Conservation (phyloP, 2,113 vertebrate species). For the Halcyon malimbica region DNA sequence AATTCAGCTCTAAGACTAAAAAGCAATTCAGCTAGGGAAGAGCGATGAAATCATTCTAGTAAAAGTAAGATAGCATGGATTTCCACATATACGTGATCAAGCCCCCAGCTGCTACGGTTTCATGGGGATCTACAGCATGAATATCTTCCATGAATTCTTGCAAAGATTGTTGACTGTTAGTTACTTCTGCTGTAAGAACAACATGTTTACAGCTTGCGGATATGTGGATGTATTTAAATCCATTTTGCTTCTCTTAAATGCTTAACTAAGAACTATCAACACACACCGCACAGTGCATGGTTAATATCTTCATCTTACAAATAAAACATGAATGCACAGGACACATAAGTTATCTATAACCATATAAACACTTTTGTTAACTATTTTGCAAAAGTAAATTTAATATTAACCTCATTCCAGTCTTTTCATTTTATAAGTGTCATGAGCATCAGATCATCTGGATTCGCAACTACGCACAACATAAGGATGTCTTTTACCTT, state of each 20-base stretch:
- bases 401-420: background rate
- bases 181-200: background rate
- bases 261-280: background rate
- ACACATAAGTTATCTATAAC: background rate
- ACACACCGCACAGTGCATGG: background rate
- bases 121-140: background rate
- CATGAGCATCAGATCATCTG: background rate
- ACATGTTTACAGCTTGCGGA: background rate
- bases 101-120: background rate
- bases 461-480: background rate
- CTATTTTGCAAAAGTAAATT: background rate
- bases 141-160: background rate
- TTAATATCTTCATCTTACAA: background rate
- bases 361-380: background rate
- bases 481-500: background rate
- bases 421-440: background rate
- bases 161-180: background rate
- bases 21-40: background rate
- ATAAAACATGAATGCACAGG: background rate
- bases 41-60: background rate
- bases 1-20: constrained; percentile 22
- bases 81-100: background rate
- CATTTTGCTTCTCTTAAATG: background rate
- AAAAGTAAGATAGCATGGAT: background rate
- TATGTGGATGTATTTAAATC: background rate